These are phyloP conservation scores for Andrena minutula DNA, from an alignment of 2,888 invertebrate species.

Conservation along the genomic window DNA sequence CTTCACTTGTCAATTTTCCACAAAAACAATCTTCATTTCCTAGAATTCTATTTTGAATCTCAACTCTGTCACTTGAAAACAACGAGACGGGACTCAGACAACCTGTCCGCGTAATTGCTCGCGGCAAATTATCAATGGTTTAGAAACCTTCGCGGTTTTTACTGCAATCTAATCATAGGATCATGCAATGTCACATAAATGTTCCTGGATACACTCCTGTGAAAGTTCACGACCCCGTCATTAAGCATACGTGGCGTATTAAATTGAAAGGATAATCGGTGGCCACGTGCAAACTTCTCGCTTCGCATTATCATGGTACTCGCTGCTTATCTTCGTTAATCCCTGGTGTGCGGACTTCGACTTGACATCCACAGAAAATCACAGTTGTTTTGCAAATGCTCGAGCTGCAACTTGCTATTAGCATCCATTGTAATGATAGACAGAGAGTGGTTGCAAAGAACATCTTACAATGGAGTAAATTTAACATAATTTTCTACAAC, in stretches of 20 bases:
- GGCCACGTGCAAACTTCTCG: neutral
- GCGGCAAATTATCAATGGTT: neutral
- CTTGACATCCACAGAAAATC: neutral
- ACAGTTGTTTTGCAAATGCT: neutral
- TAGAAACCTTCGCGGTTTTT: conserved; percentile 19
- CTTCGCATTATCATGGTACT: neutral
- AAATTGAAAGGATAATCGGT: conserved; percentile 30
- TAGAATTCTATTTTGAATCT: neutral
- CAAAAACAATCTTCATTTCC: neutral
- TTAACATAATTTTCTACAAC: too few relatives aligned
- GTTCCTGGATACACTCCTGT: neutral
- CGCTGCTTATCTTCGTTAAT: conserved; percentile 2
- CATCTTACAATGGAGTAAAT: too few relatives aligned
- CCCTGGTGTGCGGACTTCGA: neutral
- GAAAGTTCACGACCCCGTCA: neutral
- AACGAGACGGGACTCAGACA: neutral
- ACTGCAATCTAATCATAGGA: neutral
- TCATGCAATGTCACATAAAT: neutral
- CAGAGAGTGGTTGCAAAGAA: too few relatives aligned
- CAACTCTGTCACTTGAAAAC: neutral
- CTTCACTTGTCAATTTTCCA: neutral
- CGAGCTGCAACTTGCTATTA: neutral
- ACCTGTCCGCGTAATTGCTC: neutral
- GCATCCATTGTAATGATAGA: too few relatives aligned
- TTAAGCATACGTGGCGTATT: conserved; percentile 25